Evolutionary conservation across 2,113 vertebrate species (phyloP), one percentile per base, ranked within the genome.

Genomic region (Odontophorus gujanensis): DNA sequence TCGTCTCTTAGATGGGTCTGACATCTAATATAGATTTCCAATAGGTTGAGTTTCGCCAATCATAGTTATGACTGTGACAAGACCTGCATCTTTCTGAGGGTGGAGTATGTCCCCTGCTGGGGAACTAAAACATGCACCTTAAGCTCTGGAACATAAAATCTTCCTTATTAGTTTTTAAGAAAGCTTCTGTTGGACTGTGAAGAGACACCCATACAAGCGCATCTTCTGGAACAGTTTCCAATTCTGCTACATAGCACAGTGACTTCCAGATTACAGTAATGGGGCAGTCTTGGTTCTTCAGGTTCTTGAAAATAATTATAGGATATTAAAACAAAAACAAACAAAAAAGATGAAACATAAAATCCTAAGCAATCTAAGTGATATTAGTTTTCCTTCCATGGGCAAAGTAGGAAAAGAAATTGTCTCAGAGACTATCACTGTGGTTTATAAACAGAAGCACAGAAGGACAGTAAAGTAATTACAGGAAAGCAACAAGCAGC

Each of bases 1-100:
- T 96, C 97, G 95, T 97, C 93, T 97, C 90, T 72, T 95, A 84
- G 87, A 97, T 53, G 87, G 78, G 45, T 96, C 91, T 97, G 97
- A 97, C 96, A 96, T 97, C 87, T 96, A 87, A 93, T 96, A 98
- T 95, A 96, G 96, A 98, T 97, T 98, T 98, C 93, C 97, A 97
- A 93, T 97, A 95, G 62, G 63, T 76, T 97, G 93, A 97, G 81
- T 91, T 97, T 97, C 17, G 15, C 91, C 84, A 97, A 95, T 97
- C 94, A 95, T 87, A 96, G 68, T 47, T 79, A 59, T 80, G 89
- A 97, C 92, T 96, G 79, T 61, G 63, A 93, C 80, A 93, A 94
- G 95, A 81, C 38, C 88, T 89, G 34, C 58, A 80, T 73, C 30
- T 87, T 93, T 96, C 42, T 80, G 66, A 97, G 89, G 80, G 79